Conservation (phyloP, 2,888 invertebrate genomes). For the Podotricha telesiphe region DNA sequence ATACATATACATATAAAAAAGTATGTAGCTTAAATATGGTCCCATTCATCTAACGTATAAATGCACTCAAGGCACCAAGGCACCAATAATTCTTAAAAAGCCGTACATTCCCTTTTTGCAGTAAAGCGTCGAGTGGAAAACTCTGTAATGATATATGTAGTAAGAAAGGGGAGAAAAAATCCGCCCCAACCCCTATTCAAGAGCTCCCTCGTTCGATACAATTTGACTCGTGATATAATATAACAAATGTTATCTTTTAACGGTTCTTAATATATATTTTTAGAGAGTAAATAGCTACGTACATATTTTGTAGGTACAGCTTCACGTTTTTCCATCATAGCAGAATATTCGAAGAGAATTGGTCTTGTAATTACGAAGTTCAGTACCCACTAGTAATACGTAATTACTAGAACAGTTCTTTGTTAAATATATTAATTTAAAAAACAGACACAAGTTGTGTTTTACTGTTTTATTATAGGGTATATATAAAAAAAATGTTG, state of each 20-base stretch:
- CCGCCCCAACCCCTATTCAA: slow-evolving; percentile 18
- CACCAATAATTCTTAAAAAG: slow-evolving; percentile 51
- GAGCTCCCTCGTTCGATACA: slow-evolving; percentile 3
- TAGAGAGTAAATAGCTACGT: too few species aligned
- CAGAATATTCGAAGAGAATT: too few species aligned
- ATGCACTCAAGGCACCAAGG: slow-evolving; percentile 45
- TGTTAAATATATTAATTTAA: too few species aligned
- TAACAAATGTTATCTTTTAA: slow-evolving; percentile 11
- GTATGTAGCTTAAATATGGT: slow-evolving; percentile 10
- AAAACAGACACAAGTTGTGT: too few species aligned
- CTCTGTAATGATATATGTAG: slow-evolving; percentile 51
- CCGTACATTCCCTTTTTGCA: slow-evolving; percentile 49
- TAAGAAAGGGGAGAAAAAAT: slow-evolving; percentile 32
- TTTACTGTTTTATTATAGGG: too few species aligned
- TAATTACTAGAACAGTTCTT: too few species aligned
- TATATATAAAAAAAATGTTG: too few species aligned
- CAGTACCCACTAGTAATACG: too few species aligned
- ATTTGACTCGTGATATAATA: slow-evolving; percentile 11
- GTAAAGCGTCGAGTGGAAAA: slow-evolving; percentile 50
- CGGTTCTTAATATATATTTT: neutral
- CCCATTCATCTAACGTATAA: slow-evolving; percentile 40
- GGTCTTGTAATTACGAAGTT: too few species aligned
- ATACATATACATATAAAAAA: neutral
- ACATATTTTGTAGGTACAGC: too few species aligned
- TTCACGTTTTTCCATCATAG: too few species aligned